Conservation (phyloP, 2,888 invertebrate species). For the Bedellia somnulentella region DNA sequence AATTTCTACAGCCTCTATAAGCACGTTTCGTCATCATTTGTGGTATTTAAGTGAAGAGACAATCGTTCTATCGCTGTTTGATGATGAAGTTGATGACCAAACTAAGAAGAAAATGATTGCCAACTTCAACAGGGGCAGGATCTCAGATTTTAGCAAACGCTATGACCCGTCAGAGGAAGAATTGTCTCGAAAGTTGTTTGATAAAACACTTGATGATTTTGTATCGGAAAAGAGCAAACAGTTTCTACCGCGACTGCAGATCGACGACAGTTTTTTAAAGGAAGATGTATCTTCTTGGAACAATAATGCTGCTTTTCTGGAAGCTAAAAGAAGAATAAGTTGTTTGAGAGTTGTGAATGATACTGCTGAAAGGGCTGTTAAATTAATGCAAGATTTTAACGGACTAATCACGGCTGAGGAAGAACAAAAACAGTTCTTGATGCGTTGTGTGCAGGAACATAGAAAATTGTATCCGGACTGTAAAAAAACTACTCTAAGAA, state of each 20-base stretch:
- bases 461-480: conserved; percentile 8
- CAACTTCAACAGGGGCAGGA: no score
- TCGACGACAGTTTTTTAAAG: conserved; percentile 4
- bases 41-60: no score
- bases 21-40: no score
- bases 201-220: conserved; percentile 3
- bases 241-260: conserved; percentile 4
- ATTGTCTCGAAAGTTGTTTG: conserved; percentile 5
- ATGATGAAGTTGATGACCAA: no score
- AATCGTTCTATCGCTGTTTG: no score
- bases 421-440: no score
- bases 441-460: conserved; percentile 9
- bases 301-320: conserved; percentile 1
- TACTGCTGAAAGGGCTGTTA: no score
- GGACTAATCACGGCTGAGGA: conserved; percentile 11
- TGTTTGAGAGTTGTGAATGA: conserved; percentile 8
- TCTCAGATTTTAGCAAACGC: no score
- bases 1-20: no score
- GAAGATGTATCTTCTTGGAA: not conserved
- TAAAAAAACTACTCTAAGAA: conserved; percentile 8
- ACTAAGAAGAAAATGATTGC: no score
- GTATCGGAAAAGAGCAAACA: conserved; percentile 2
- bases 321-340: conserved; percentile 5
- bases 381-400: conserved; percentile 13
- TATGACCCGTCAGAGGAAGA: no score